Evolutionary conservation across 2,113 vertebrate species (phyloP).

Genomic region (Psittacula cyanocephala): DNA sequence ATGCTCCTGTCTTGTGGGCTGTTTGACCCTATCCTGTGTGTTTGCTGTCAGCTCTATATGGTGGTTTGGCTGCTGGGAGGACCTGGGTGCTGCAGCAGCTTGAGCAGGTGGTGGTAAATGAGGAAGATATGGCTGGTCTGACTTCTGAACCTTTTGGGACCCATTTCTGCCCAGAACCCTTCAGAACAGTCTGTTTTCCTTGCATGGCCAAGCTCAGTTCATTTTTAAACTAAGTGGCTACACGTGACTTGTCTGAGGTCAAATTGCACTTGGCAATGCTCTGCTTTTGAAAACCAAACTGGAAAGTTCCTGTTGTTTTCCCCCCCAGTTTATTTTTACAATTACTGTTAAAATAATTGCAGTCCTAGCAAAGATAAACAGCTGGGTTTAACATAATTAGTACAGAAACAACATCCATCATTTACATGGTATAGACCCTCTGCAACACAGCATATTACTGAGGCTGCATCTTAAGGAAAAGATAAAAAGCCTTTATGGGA

Average conservation of each 20-base stretch:
- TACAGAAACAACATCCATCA: not conserved
- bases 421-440: not conserved
- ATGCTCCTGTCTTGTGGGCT: not conserved
- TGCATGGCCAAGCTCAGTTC: not conserved
- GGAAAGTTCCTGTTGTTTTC: not conserved
- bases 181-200: not conserved
- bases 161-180: not conserved
- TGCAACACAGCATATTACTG: not conserved
- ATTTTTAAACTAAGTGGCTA: conserved; percentile 3
- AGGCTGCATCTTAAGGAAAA: not conserved
- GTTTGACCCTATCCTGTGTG: not conserved
- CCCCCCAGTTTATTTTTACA: conserved; percentile 14
- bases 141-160: not conserved
- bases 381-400: not conserved
- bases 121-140: not conserved
- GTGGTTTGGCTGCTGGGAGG: not conserved
- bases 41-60: accelerated
- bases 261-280: not conserved
- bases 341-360: conserved; percentile 32
- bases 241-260: not conserved
- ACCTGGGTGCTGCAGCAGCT: not conserved
- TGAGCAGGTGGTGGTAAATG: not conserved
- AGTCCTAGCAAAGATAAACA: conserved; percentile 8
- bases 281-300: not conserved
- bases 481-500: not conserved